Percentiles rank a stretch among this genome's conserved stretches.
These are phyloP conservation scores for Miltochrista miniata DNA, from an alignment of 2,888 invertebrate species.

Conservation along the genomic window DNA sequence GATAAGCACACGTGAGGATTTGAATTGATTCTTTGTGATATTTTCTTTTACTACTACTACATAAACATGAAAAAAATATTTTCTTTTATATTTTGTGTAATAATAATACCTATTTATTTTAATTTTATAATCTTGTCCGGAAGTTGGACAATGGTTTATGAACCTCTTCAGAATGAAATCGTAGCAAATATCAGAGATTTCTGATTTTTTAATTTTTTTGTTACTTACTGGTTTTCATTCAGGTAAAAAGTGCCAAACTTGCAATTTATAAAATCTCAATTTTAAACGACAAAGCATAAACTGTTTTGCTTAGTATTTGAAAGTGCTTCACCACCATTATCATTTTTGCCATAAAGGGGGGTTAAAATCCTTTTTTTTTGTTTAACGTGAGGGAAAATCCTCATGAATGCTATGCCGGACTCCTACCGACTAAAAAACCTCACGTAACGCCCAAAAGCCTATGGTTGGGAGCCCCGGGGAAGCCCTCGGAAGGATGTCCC, in stretches of 20 bases:
- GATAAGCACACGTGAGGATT: conserved; percentile 75
- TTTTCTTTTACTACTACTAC: conserved; percentile 31
- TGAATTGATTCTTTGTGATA: conserved; percentile 67
- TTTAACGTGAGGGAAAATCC: too few relatives aligned
- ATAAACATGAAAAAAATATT: conserved; percentile 33
- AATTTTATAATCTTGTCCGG: neutral
- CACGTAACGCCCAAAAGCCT: too few relatives aligned
- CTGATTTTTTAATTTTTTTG: too few relatives aligned
- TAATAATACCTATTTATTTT: conserved; percentile 1
- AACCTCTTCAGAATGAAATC: too few relatives aligned
- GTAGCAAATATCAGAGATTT: too few relatives aligned
- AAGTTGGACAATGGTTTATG: neutral
- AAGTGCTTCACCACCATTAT: conserved; percentile 18
- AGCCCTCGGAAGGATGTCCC: too few relatives aligned
- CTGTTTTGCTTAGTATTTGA: conserved; percentile 19
- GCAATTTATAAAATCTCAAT: conserved; percentile 8
- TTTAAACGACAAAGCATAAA: conserved; percentile 19
- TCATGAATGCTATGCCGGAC: too few relatives aligned
- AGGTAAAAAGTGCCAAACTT: conserved; percentile 39
- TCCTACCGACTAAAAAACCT: too few relatives aligned
- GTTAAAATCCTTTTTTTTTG: too few relatives aligned
- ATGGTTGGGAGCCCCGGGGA: too few relatives aligned
- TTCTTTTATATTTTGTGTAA: neutral
- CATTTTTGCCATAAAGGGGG: neutral
- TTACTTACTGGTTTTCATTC: too few relatives aligned